phyloP scores from a whole-genome alignment of 2,113 vertebrate species.

The Antigone vipio region DNA sequence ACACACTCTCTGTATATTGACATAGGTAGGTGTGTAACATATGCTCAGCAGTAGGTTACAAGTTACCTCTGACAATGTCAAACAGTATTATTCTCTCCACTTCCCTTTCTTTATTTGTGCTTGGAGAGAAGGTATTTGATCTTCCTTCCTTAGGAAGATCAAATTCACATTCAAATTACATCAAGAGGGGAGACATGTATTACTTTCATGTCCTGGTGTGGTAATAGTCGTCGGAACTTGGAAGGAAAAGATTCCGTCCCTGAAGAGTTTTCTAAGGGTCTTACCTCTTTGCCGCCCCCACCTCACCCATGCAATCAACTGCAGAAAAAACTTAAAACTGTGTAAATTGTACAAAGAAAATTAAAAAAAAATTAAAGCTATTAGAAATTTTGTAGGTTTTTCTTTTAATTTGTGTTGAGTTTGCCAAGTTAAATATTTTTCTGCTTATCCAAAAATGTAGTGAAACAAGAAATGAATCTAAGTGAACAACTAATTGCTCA shows the following conservation, averaged over 20 bases:
- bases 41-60: not conserved
- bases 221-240: not conserved
- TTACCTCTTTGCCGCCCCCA: fast-evolving
- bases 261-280: not conserved
- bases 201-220: not conserved
- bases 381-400: not conserved
- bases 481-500: not conserved
- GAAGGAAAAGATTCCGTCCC: not conserved
- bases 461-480: not conserved
- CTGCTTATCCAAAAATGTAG: not conserved
- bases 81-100: not conserved
- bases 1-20: not conserved
- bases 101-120: not conserved
- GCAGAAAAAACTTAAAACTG: not conserved
- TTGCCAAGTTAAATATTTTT: not conserved
- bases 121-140: conserved; percentile 4
- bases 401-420: not conserved
- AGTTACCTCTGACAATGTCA: not conserved
- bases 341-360: not conserved
- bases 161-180: not conserved
- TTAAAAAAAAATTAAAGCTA: not conserved
- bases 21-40: not conserved
- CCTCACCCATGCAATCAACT: not conserved
- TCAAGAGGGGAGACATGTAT: not conserved
- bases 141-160: not conserved